Evolutionary conservation across 2,888 invertebrate species (phyloP).

Genomic region (Lithophane leautieri): DNA sequence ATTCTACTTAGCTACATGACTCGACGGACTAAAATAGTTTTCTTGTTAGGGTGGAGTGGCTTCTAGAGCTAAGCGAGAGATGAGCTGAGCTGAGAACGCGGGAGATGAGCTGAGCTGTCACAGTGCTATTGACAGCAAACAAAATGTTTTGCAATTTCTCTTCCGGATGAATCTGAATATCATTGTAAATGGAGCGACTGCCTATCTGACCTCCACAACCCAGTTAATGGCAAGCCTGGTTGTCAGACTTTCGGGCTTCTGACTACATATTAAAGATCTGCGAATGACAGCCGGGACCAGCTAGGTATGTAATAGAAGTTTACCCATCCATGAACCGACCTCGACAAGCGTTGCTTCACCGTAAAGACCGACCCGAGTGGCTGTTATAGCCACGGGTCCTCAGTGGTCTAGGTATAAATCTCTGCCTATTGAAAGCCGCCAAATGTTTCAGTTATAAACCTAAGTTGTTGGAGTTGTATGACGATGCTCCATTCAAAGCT

Average conservation of each 20-base stretch:
- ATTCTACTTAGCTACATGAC: slow-evolving; percentile 72
- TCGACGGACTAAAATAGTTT: slow-evolving; percentile 67
- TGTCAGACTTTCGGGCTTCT: neutral
- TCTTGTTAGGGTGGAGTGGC: slow-evolving; percentile 40
- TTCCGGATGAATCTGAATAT: no score
- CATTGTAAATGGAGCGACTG: no score
- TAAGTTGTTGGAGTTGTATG: slow-evolving; percentile 17
- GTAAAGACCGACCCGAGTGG: neutral
- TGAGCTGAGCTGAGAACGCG: neutral
- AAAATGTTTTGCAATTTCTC: neutral
- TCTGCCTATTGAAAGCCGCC: neutral
- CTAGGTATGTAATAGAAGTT: no score
- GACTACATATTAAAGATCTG: neutral
- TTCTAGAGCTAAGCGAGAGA: slow-evolving; percentile 20
- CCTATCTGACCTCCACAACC: no score
- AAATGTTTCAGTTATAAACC: slow-evolving; percentile 22
- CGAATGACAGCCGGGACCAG: no score
- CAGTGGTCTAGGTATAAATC: neutral
- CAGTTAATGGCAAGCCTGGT: no score
- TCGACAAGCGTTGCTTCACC: neutral
- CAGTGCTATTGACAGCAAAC: neutral
- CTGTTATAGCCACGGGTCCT: neutral
- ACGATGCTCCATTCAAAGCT: slow-evolving; percentile 33
- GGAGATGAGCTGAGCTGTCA: neutral
- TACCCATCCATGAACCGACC: neutral